Percentiles rank a stretch among this genome's conserved stretches.
Evolutionary conservation across 1,140 invertebrate species (phyloP).

Genomic region (Oryzaephilus surinamensis): DNA sequence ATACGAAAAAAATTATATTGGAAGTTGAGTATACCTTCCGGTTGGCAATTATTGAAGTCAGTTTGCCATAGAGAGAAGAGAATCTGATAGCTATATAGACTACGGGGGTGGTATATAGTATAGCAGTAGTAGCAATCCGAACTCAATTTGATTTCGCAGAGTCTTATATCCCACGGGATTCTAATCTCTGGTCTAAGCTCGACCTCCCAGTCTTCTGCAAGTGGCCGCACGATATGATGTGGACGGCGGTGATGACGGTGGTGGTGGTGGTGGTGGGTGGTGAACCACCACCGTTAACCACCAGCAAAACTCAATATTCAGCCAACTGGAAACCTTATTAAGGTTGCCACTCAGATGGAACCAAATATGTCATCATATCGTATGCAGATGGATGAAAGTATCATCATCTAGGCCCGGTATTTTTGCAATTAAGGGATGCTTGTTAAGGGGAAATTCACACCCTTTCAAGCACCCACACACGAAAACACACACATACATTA

Average conservation of each 20-base stretch:
- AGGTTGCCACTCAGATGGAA: constrained; percentile 30
- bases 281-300: too few species aligned
- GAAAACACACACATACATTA: too few species aligned
- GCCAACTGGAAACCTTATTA: constrained; percentile 37
- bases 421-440: constrained; percentile 21
- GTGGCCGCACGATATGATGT: constrained; percentile 28
- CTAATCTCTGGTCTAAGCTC: constrained; percentile 35
- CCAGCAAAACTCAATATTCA: constrained; percentile 36
- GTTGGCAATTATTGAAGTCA: too few species aligned
- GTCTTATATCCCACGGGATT: constrained; percentile 26
- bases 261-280: too few species aligned
- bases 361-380: constrained; percentile 26
- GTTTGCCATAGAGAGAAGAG: too few species aligned
- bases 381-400: constrained; percentile 24
- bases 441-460: too few species aligned
- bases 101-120: too few species aligned
- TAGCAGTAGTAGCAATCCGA: constrained; percentile 26
- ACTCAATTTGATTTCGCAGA: constrained; percentile 36
- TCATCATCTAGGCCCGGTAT: too few species aligned
- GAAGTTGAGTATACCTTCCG: too few species aligned
- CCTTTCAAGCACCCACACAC: too few species aligned
- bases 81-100: constrained; percentile 11
- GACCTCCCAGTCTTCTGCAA: too few species aligned
- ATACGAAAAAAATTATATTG: too few species aligned
- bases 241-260: constrained; percentile 24